Evolutionary conservation across 2,888 invertebrate species (phyloP).

Genomic region (Caenorhabditis panamensis): DNA sequence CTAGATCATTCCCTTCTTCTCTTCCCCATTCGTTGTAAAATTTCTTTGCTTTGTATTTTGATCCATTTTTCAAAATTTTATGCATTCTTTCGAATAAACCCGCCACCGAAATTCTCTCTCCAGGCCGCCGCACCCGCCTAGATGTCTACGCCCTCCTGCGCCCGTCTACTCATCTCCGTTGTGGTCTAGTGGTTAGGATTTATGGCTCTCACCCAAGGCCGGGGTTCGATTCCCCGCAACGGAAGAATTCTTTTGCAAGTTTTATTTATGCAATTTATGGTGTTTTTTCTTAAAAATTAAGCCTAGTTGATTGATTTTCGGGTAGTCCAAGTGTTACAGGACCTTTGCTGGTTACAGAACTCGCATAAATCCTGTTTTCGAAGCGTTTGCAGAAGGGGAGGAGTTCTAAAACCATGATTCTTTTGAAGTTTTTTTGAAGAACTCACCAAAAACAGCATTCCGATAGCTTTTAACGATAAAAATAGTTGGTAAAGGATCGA

Average conservation of each 20-base stretch:
- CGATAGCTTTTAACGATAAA: conserved; percentile 35
- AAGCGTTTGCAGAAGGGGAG: background rate
- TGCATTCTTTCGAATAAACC: too few relatives aligned
- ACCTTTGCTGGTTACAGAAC: background rate
- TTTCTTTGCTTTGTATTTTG: too few relatives aligned
- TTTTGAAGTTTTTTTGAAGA: background rate
- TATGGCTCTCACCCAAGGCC: conserved; percentile 72
- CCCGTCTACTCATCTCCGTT: conserved; percentile 43
- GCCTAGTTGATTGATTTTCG: too few relatives aligned
- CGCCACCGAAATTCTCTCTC: too few relatives aligned
- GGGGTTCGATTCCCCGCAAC: conserved; percentile 68
- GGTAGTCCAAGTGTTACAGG: too few relatives aligned
- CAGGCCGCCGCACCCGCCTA: too few relatives aligned
- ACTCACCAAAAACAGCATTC: conserved; percentile 5
- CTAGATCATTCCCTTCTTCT: too few relatives aligned
- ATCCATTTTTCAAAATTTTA: too few relatives aligned
- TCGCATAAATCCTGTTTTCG: background rate
- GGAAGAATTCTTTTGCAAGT: conserved; percentile 27
- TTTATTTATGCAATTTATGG: too few relatives aligned
- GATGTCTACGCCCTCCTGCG: conserved; percentile 10
- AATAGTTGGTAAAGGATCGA: conserved; percentile 28
- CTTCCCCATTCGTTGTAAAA: too few relatives aligned
- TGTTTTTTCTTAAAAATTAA: too few relatives aligned
- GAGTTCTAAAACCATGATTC: too few relatives aligned
- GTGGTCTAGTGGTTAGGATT: conserved; percentile 74